phyloP scores from a whole-genome alignment of 2,888 invertebrate species.

The Gonocerus acuteangulatus region DNA sequence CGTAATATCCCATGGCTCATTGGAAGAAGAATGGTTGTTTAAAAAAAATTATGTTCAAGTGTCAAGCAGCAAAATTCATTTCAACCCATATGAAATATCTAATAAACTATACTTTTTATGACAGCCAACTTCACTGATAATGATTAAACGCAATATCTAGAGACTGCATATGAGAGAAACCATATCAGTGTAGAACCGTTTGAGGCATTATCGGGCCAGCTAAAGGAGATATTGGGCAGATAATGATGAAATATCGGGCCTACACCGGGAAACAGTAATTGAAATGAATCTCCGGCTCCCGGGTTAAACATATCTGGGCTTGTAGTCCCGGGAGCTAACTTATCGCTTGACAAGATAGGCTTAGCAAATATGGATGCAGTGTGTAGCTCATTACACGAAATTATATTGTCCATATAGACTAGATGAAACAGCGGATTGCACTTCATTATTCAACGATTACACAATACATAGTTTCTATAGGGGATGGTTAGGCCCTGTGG shows the following conservation, averaged over 20 bases:
- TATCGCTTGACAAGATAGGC: conserved; percentile 14
- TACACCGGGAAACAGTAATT: conserved; percentile 1
- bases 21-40: too few relatives aligned
- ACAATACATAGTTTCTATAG: conserved; percentile 21
- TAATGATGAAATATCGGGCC: conserved; percentile 18
- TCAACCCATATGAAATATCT: too few relatives aligned
- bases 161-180: too few relatives aligned
- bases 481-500: not conserved
- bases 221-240: conserved; percentile 4
- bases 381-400: conserved; percentile 18
- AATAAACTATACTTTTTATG: too few relatives aligned
- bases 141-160: too few relatives aligned
- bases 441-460: conserved; percentile 23
- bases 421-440: conserved; percentile 18
- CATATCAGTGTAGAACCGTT: too few relatives aligned
- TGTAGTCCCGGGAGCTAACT: not conserved
- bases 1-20: too few relatives aligned
- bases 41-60: too few relatives aligned
- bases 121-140: too few relatives aligned
- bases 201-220: not conserved
- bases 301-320: conserved; percentile 17
- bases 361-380: conserved; percentile 15
- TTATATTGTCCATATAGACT: conserved; percentile 23
- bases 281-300: conserved; percentile 19
- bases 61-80: too few relatives aligned